phyloP scores from a whole-genome alignment of 1,140 invertebrate genomes.

The Nomia melanderi region DNA sequence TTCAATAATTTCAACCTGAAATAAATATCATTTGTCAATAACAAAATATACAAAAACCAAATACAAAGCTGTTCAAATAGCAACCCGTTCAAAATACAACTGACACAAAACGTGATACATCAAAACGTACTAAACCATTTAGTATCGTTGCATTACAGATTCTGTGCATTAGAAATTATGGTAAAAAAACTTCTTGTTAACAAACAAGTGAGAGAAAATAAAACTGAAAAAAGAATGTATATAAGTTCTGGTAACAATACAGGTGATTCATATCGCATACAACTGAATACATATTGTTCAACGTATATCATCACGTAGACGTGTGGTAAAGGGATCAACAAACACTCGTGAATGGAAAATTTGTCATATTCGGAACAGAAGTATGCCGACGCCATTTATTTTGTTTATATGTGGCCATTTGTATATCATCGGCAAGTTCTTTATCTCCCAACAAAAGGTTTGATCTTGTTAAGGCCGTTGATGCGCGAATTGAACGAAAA shows the following conservation, averaged over 20 bases:
- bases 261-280: not conserved
- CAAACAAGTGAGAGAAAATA: not conserved
- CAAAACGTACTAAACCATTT: not conserved
- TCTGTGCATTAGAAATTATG: not conserved
- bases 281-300: not conserved
- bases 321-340: not conserved
- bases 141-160: not conserved
- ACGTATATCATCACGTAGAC: not conserved
- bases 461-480: not conserved
- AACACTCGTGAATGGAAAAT: conserved; percentile 23
- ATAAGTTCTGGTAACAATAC: not conserved
- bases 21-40: conserved; percentile 29
- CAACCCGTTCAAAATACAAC: no score
- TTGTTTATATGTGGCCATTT: conserved; percentile 61
- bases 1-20: conserved; percentile 74
- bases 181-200: not conserved
- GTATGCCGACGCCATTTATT: conserved; percentile 65
- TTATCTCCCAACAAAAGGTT: conserved; percentile 7
- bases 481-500: not conserved
- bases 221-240: not conserved
- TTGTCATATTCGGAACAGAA: conserved; percentile 29
- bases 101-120: not conserved
- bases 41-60: no score
- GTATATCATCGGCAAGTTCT: not conserved
- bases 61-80: no score